These are phyloP conservation scores for Netelia fuscicornis DNA, from an alignment of 2,888 invertebrate genomes.

Conservation along the genomic window DNA sequence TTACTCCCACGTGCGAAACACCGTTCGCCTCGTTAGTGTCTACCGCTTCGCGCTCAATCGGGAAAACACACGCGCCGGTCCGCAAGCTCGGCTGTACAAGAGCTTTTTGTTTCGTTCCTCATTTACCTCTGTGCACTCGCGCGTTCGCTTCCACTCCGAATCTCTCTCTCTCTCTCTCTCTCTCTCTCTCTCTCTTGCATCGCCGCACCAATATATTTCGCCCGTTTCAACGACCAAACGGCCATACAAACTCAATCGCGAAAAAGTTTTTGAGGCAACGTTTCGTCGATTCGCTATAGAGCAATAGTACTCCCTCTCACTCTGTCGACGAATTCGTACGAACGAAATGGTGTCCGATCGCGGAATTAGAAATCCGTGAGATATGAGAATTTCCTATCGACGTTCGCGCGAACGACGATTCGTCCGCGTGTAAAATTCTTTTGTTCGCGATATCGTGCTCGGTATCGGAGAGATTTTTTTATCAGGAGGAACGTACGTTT, in stretches of 20 bases:
- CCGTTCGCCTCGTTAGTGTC: constrained; percentile 52
- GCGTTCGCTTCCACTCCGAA: constrained; percentile 6
- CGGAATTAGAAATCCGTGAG: constrained; percentile 12
- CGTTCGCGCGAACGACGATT: background rate
- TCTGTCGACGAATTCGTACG: background rate
- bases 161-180: constrained; percentile 4
- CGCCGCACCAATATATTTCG: constrained; percentile 42
- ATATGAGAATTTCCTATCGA: constrained; percentile 6
- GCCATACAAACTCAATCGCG: constrained; percentile 40
- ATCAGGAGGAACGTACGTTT: background rate
- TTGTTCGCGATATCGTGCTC: background rate
- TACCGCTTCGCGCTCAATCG: constrained; percentile 56
- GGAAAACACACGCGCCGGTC: constrained; percentile 36
- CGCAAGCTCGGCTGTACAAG: constrained; percentile 25
- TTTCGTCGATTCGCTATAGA: constrained; percentile 43
- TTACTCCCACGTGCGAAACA: constrained; percentile 36
- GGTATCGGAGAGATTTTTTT: background rate
- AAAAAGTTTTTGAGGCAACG: constrained; percentile 37
- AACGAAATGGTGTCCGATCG: background rate
- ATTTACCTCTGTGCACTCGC: constrained; percentile 56
- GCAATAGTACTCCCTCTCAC: background rate
- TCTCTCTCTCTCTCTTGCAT: background rate
- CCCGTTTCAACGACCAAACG: constrained; percentile 5
- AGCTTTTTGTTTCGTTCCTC: constrained; percentile 62
- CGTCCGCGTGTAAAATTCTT: background rate